Percentiles rank a stretch among this genome's conserved stretches.
These are phyloP conservation scores for Pipa parva DNA, from an alignment of 2,113 vertebrate species.

Conservation along the genomic window DNA sequence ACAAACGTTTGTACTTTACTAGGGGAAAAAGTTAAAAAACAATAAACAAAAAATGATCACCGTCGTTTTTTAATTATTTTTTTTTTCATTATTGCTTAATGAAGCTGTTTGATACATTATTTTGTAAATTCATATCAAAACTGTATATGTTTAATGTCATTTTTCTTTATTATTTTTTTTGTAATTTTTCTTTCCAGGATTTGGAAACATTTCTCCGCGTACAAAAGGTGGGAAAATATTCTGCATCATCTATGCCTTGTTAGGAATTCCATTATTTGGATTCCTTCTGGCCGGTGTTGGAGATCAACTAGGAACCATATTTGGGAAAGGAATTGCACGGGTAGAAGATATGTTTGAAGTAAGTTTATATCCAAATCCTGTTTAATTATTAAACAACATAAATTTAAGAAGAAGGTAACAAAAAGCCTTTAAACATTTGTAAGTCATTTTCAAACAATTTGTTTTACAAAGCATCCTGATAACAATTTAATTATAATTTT, in stretches of 20 bases:
- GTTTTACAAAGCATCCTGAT: too few relatives aligned
- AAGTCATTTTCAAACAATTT: too few relatives aligned
- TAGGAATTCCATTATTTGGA: conserved; percentile 96
- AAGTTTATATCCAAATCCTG: conserved; percentile 54
- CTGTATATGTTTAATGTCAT: neutral
- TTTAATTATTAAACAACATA: neutral
- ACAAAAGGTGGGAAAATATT: conserved; percentile 95
- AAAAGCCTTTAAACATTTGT: too few relatives aligned
- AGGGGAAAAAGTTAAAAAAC: too few relatives aligned
- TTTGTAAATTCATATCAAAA: too few relatives aligned
- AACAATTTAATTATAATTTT: too few relatives aligned
- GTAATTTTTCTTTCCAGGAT: conserved; percentile 68
- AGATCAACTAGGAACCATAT: conserved; percentile 95
- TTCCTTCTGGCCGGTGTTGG: conserved; percentile 96
- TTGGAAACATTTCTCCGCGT: conserved; percentile 95
- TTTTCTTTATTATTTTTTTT: neutral
- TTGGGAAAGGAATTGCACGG: conserved; percentile 93
- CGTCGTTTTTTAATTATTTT: too few relatives aligned
- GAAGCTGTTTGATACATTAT: too few relatives aligned
- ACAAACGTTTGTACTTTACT: too few relatives aligned
- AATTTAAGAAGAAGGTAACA: too few relatives aligned
- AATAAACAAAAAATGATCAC: too few relatives aligned
- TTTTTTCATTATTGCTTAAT: too few relatives aligned
- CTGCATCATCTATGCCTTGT: conserved; percentile 94
- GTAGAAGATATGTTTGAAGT: conserved; percentile 96